Evolutionary conservation across 2,888 invertebrate genomes (phyloP).

Genomic region (Cheilosia variabilis): DNA sequence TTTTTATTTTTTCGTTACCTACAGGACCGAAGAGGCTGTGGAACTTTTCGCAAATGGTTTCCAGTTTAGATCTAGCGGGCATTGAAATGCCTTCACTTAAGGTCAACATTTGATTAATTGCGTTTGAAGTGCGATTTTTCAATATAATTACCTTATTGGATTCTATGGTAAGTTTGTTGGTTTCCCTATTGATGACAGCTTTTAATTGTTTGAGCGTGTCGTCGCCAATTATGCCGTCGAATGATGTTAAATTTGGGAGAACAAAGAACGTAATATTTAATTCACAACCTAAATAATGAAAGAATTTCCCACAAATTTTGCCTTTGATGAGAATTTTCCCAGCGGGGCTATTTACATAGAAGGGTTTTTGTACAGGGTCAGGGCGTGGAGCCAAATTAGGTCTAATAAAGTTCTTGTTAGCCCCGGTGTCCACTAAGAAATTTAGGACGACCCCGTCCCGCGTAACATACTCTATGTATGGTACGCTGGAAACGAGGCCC

Average conservation of each 20-base stretch:
- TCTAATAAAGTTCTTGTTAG: constrained; percentile 12
- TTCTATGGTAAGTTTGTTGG: background rate
- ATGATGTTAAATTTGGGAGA: background rate
- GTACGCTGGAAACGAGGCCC: background rate
- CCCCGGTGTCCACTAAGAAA: background rate
- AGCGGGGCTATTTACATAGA: constrained; percentile 21
- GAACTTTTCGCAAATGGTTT: background rate
- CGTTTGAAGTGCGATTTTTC: background rate
- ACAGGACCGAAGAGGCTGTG: constrained; percentile 5
- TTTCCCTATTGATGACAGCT: background rate
- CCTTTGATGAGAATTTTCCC: constrained; percentile 12
- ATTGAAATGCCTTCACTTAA: background rate
- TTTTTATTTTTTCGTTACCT: constrained; percentile 5
- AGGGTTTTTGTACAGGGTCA: background rate
- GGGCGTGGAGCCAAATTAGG: constrained; percentile 1
- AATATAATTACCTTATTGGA: background rate
- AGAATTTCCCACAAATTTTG: constrained; percentile 33
- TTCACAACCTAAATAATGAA: constrained; percentile 9
- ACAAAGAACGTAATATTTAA: constrained; percentile 6
- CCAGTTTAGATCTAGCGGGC: background rate
- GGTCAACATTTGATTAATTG: background rate
- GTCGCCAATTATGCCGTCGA: background rate
- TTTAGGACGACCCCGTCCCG: background rate
- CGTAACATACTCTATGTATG: background rate
- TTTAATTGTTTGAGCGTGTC: background rate